Percentiles rank a stretch among this genome's conserved stretches.
phyloP scores from a whole-genome alignment of 2,888 invertebrate species.

The Camponotus fellah region DNA sequence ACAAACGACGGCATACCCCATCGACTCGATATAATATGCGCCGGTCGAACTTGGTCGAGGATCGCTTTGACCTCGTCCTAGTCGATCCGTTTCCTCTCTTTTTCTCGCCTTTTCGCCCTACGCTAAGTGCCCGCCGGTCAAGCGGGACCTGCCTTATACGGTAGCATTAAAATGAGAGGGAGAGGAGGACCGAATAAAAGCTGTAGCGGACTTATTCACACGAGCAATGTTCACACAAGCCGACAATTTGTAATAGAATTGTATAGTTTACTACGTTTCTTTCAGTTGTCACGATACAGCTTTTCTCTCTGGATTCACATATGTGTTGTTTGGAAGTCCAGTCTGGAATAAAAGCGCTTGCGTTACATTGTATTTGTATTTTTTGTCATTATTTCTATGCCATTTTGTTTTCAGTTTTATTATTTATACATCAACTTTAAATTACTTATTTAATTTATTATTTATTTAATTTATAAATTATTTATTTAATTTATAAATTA shows the following conservation, averaged over 20 bases:
- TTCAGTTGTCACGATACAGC: background rate
- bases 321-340: too few species aligned
- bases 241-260: conserved; percentile 46
- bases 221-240: conserved; percentile 31
- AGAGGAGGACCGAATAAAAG: conserved; percentile 42
- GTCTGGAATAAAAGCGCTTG: too few species aligned
- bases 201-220: conserved; percentile 28
- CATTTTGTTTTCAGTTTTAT: too few species aligned
- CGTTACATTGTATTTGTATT: too few species aligned
- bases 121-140: conserved; percentile 38
- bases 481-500: too few species aligned
- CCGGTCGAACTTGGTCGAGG: conserved; percentile 62
- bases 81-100: conserved; percentile 41
- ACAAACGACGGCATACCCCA: conserved; percentile 77
- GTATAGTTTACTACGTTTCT: background rate
- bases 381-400: too few species aligned
- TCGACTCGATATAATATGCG: conserved; percentile 75
- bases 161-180: conserved; percentile 57
- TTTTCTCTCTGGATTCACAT: background rate
- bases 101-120: conserved; percentile 22
- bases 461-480: too few species aligned
- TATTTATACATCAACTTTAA: too few species aligned
- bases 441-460: too few species aligned
- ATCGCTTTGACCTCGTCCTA: conserved; percentile 57
- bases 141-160: conserved; percentile 39